Conservation (phyloP, 2,888 invertebrate genomes). For the Imbricaverruca yamaguchii region DNA sequence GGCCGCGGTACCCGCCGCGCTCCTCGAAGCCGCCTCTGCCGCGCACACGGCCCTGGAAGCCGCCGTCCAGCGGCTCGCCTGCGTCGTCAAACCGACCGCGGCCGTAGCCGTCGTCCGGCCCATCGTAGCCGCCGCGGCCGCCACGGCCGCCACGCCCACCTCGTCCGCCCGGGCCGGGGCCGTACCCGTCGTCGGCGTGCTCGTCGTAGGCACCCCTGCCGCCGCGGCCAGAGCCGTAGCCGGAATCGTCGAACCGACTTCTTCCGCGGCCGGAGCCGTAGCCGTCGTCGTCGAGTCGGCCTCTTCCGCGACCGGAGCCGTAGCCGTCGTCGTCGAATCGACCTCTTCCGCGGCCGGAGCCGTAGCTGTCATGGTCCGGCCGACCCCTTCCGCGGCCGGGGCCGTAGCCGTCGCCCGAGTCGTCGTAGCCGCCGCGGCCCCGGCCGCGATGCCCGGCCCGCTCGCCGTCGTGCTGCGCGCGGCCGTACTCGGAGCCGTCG, state of each 20-base stretch:
- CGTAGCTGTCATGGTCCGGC: neutral
- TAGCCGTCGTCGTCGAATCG: neutral
- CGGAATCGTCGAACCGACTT: constrained; percentile 24
- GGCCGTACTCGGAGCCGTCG: neutral
- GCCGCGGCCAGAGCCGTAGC: neutral
- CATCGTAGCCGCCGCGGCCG: constrained; percentile 20
- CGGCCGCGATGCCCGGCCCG: neutral
- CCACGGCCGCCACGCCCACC: neutral
- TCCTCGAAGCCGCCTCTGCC: constrained; percentile 11
- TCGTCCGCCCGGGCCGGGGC: constrained; percentile 22
- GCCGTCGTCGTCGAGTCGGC: neutral
- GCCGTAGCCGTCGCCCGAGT: neutral
- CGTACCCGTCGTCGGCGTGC: constrained; percentile 21
- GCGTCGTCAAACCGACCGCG: constrained; percentile 9
- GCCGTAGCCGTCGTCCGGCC: constrained; percentile 25
- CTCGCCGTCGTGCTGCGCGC: neutral
- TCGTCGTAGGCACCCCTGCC: neutral
- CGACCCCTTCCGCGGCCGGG: neutral
- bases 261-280: constrained; percentile 16
- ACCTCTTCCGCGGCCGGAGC: no score
- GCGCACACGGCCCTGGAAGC: neutral
- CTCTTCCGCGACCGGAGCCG: neutral
- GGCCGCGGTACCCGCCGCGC: constrained; percentile 24
- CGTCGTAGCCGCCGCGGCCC: neutral
- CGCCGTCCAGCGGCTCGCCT: neutral